phyloP scores from a whole-genome alignment of 2,113 vertebrate genomes.

The Gorsachius goisagi region DNA sequence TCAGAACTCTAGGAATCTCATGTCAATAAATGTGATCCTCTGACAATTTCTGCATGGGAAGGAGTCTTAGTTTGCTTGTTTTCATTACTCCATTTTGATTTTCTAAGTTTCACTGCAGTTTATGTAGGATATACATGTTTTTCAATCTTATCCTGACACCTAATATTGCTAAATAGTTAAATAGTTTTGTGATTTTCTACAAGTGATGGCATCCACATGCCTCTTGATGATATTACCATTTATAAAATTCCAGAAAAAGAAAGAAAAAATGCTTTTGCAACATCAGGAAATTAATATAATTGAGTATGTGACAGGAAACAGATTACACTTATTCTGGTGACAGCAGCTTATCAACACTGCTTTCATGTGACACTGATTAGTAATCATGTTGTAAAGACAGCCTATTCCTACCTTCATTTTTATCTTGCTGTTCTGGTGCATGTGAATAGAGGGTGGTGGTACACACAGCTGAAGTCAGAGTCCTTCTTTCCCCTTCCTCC shows the following conservation, averaged over 20 bases:
- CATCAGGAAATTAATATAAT: background rate
- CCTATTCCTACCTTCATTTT: constrained; percentile 2
- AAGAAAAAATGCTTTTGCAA: background rate
- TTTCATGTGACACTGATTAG: background rate
- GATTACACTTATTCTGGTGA: background rate
- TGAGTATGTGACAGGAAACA: background rate
- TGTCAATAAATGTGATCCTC: background rate
- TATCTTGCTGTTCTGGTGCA: background rate
- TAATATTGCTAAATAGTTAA: background rate
- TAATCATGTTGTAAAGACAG: constrained; percentile 14
- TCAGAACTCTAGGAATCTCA: background rate
- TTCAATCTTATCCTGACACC: background rate
- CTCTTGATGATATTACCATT: background rate
- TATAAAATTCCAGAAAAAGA: background rate
- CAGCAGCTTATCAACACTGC: background rate
- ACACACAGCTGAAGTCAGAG: background rate
- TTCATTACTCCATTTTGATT: background rate
- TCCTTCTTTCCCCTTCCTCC: constrained; percentile 11
- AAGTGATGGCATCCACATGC: background rate
- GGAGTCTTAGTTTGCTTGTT: background rate
- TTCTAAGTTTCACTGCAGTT: background rate
- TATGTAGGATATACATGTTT: background rate
- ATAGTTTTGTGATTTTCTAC: background rate
- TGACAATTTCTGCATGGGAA: background rate
- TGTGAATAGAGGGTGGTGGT: background rate